Evolutionary conservation across 2,113 vertebrate species (phyloP), one percentile per base, ranked within the genome.

Genomic region (Boulengerochromis microlepis): DNA sequence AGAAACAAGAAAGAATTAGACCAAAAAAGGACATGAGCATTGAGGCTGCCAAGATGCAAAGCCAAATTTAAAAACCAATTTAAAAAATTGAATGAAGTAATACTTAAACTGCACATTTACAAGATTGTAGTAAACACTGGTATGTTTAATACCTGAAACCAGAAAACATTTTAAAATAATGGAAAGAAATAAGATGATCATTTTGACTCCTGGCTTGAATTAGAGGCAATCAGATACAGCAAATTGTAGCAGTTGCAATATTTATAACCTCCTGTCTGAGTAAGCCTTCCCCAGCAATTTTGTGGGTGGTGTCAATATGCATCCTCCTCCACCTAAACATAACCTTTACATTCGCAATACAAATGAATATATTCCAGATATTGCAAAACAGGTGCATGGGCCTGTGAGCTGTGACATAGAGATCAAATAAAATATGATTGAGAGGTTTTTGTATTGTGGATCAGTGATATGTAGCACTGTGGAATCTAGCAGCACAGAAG

Each of bases 401-500:
- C 42, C 4, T 64, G 53, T 18, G 18, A 59, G 31, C 7, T 64
- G 7, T 42, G 5, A 47, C 22, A 76, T 4, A 5, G 24, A 76
- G 71, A 78, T 78, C 42, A 53, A 19, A 80, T 38, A 26, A 18
- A 84, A 54, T 40, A 5, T n/a, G 4, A 50, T 35, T 31, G n/a
- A 24, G 4, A 89, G n/a, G 87, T 90, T 93, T 87, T 91, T 92
- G 90, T 89, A 69, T 26, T 45, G 78, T 45, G 84, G 33, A 89
- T 45, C 78, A 56, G 80, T 26, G 50, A 85, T 26, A 2, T 83
- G 69, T 2, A 13, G 13, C 45, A 80, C 56, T 84, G 81, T 87
- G 81, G 71, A 0, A 80, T 12, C 81, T 26, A 31, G 71, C 86
- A 33, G 86, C 81, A 84, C 81, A 84, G 33, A 87, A 94, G 40